A percentile compares a stretch with the other conserved stretches of the same genome.
These are phyloP conservation scores for Aurelia aurita DNA, from an alignment of 30 jellyfish, hydroid and myxozoan genomes.

Conservation along the genomic window DNA sequence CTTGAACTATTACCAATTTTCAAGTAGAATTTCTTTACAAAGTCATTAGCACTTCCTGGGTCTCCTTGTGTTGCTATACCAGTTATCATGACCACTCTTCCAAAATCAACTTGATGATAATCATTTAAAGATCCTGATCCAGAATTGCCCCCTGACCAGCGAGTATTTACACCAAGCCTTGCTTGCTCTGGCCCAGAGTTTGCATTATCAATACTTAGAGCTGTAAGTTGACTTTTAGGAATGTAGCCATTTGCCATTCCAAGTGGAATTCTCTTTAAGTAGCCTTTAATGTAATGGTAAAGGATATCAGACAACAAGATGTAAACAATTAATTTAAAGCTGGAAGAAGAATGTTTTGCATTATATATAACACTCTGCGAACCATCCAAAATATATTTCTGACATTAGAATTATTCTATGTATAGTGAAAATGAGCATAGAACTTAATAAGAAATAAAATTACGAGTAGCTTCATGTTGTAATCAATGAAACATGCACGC, in stretches of 20 bases:
- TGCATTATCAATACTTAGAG: background rate
- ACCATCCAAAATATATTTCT: too few relatives aligned
- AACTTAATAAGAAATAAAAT: too few relatives aligned
- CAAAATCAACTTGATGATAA: constrained; percentile 33
- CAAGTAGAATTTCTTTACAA: constrained; percentile 24
- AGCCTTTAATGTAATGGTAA: too few relatives aligned
- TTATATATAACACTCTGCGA: too few relatives aligned
- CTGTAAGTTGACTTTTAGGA: background rate
- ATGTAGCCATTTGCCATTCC: constrained; percentile 42
- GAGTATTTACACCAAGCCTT: background rate
- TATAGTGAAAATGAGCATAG: too few relatives aligned
- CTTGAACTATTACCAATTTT: background rate
- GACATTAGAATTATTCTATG: too few relatives aligned
- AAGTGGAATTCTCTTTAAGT: constrained; percentile 34
- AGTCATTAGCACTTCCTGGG: background rate
- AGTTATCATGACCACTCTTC: background rate
- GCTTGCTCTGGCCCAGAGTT: constrained; percentile 7
- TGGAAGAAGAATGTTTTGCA: too few relatives aligned
- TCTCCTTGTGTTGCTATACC: constrained; percentile 53
- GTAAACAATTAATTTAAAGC: too few relatives aligned
- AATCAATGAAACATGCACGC: too few relatives aligned
- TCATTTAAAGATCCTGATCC: background rate
- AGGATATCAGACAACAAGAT: too few relatives aligned
- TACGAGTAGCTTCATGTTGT: too few relatives aligned
- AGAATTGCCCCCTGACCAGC: background rate